Percentiles rank a stretch among this genome's conserved stretches.
phyloP scores from a whole-genome alignment of 2,797 vertebrate species.

The Harpagifer antarcticus region DNA sequence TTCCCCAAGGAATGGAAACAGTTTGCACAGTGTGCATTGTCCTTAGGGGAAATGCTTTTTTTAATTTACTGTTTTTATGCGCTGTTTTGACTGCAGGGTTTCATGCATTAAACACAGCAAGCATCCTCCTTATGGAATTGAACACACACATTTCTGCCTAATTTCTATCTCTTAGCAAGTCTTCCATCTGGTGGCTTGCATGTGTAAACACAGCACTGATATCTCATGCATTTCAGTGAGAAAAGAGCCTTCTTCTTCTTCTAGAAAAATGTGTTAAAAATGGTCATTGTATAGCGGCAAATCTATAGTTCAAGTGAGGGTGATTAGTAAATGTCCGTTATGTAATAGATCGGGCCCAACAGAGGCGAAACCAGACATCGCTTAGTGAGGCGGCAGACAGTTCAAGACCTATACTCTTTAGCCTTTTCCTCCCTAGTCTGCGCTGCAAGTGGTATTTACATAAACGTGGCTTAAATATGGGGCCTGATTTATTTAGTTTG shows the following conservation, averaged over 20 bases:
- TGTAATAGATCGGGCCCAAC: conserved; percentile 53
- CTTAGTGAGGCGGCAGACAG: conserved; percentile 52
- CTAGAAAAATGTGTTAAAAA: conserved; percentile 1
- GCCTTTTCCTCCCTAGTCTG: conserved; percentile 31
- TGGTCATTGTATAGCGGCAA: background rate
- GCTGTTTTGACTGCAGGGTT: conserved; percentile 31
- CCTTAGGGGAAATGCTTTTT: background rate
- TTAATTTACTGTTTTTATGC: conserved; percentile 30
- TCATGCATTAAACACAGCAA: conserved; percentile 39
- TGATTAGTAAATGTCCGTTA: conserved; percentile 71
- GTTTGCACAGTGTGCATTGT: conserved; percentile 5
- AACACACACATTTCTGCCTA: background rate
- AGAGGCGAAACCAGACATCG: conserved; percentile 30
- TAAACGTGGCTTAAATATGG: background rate
- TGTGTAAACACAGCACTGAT: conserved; percentile 44
- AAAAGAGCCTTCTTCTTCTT: background rate
- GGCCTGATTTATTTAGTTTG: conserved; percentile 12
- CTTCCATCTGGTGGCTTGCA: conserved; percentile 73
- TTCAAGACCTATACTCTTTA: conserved; percentile 45
- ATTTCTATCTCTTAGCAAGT: conserved; percentile 42
- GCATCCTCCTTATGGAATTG: conserved; percentile 26
- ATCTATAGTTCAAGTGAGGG: conserved; percentile 8
- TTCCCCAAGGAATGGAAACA: conserved; percentile 26
- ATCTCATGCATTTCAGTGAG: background rate
- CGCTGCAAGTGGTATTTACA: conserved; percentile 4